These are phyloP conservation scores for Camarhynchus parvulus DNA, from an alignment of 2,113 vertebrate species.

Conservation along the genomic window DNA sequence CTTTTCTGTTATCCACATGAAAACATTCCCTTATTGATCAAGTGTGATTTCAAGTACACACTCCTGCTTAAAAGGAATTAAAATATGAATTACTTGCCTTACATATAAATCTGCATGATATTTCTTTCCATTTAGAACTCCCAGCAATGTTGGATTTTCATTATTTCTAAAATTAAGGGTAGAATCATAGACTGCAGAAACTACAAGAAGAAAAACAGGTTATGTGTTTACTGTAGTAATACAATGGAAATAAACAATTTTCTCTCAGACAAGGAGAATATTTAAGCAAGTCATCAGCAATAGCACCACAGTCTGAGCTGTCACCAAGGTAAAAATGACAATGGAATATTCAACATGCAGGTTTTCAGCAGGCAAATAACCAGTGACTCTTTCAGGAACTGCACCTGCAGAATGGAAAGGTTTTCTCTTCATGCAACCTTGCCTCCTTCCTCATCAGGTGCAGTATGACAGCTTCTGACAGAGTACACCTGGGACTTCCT, in stretches of 20 bases:
- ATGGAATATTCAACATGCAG: neutral
- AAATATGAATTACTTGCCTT: slow-evolving; percentile 77
- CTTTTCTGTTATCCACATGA: neutral
- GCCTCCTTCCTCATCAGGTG: neutral
- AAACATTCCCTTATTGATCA: neutral
- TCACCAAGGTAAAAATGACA: neutral
- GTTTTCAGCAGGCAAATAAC: neutral
- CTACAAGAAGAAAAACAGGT: slow-evolving; percentile 77
- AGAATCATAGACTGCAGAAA: slow-evolving; percentile 94
- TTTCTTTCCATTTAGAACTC: slow-evolving; percentile 91
- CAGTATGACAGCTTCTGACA: neutral
- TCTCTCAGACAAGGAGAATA: neutral
- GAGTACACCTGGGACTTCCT: neutral
- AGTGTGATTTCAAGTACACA: neutral
- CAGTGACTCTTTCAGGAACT: neutral
- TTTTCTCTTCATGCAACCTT: neutral
- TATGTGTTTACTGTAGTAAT: neutral
- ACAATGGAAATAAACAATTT: neutral
- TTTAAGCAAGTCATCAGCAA: neutral
- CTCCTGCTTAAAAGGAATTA: neutral
- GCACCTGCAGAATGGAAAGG: neutral
- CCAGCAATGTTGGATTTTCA: slow-evolving; percentile 88
- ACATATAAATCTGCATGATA: slow-evolving; percentile 94
- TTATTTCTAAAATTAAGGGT: slow-evolving; percentile 97
- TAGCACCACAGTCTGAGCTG: neutral